A percentile compares a stretch with the other conserved stretches of the same genome.
Conservation (phyloP, 2,888 invertebrate genomes). For the Tuta absoluta region DNA sequence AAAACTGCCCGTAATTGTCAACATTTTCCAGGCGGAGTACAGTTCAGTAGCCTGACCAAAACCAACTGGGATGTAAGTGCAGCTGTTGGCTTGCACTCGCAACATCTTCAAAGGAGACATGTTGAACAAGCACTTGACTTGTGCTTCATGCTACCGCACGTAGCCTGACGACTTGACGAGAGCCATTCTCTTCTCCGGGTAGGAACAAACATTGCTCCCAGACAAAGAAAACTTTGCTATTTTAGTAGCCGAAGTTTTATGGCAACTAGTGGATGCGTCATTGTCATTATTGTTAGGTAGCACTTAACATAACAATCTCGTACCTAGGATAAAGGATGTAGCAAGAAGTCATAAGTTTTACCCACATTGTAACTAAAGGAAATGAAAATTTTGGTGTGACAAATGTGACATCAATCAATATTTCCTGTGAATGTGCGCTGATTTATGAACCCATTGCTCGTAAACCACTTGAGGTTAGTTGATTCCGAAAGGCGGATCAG, state of each 20-base stretch:
- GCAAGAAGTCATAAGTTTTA: background rate
- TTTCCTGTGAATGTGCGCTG: constrained; percentile 48
- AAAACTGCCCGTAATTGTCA: background rate
- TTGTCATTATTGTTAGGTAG: background rate
- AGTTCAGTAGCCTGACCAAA: constrained; percentile 24
- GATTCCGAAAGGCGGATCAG: constrained; percentile 43
- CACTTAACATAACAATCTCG: background rate
- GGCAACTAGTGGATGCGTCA: background rate
- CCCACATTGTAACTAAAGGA: constrained; percentile 3
- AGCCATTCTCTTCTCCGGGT: constrained; percentile 47
- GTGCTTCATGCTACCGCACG: constrained; percentile 61
- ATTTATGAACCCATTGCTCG: constrained; percentile 60
- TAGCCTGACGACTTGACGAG: constrained; percentile 52
- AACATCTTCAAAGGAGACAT: constrained; percentile 65
- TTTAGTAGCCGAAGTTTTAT: constrained; percentile 16
- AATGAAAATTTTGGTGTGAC: constrained; percentile 23
- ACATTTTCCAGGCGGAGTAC: background rate
- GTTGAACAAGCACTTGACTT: constrained; percentile 72
- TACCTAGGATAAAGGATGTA: background rate
- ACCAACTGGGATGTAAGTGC: constrained; percentile 28
- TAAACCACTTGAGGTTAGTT: constrained; percentile 59
- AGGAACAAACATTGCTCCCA: constrained; percentile 49
- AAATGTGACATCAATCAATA: constrained; percentile 40
- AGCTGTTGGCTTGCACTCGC: constrained; percentile 37
- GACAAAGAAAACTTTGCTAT: constrained; percentile 39